Base-by-base conservation (phyloP, 2,797 vertebrate species). In the Danionella dracula region DNA sequence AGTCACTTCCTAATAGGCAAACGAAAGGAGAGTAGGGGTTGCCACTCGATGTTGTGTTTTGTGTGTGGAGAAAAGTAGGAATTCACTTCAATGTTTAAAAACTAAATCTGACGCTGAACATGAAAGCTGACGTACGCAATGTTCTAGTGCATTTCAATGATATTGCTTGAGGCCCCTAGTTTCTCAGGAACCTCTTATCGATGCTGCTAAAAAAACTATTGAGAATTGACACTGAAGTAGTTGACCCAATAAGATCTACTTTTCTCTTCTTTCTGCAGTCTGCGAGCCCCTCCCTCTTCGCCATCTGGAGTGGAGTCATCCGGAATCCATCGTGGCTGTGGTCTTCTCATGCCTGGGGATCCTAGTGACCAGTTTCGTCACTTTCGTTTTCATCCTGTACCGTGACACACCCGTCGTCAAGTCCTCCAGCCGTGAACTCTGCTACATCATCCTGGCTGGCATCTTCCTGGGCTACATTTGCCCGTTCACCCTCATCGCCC, bases 381-480 rank as follows among this genome's bases (percentile, higher is more conserved):
- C 96, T 42, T 93, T 99, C 57, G 88, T 99, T 84, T 99, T 99
- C 81, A 94, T 97, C 78, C 92, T 97, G 70, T 99, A 98, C 84
- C 92, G 94, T 40, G 97, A 99, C 68, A 99, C 97, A 0, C 97
- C 96, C 0, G 96, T 99, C 79, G 97, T 99, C 54, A 99, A 99
- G 79, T 99, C 96, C 50, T 99, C 96, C 76, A 99, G 96, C 62
- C 88, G 93, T 4, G 97, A 99, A 81, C 96, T 99, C 64, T 99
- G 97, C 83, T 98, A 94, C 57, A 99, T 99, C 79, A 99, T 99
- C 78, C 82, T 99, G 65, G 93, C 94, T 35, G 97, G 97, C 70
- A 97, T 98, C 82, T 96, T 97, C 85, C 79, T 99, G 8, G 97
- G 97, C 69, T 99, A 99, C 1, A 93, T 98, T 78, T 99, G 95